Conservation (phyloP, 2,797 vertebrate genomes). For the Oophaga sylvatica region DNA sequence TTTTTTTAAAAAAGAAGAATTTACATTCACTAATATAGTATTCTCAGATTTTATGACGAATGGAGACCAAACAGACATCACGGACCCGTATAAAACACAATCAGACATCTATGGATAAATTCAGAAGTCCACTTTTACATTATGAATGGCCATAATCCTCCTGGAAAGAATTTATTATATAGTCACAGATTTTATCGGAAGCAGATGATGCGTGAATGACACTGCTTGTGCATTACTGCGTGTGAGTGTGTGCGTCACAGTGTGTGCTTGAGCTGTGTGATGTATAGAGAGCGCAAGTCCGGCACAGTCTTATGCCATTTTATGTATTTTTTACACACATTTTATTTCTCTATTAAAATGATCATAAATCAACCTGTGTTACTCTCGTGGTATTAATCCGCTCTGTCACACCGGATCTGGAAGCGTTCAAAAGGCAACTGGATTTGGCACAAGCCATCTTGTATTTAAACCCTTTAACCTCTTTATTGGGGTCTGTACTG, state of each 20-base stretch:
- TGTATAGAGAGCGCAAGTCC: background rate
- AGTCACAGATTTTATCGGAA: constrained; percentile 30
- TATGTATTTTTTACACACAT: constrained; percentile 61
- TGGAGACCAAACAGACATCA: constrained; percentile 3
- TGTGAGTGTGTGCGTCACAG: background rate
- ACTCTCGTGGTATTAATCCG: background rate
- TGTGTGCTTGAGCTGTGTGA: constrained; percentile 8
- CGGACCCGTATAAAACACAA: background rate
- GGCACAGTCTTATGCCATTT: constrained; percentile 39
- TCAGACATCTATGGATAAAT: background rate
- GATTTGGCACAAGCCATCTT: no score
- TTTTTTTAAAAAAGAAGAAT: constrained; percentile 8
- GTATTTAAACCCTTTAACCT: no score
- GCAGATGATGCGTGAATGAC: constrained; percentile 17
- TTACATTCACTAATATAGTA: constrained; percentile 28
- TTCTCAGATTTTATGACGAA: background rate
- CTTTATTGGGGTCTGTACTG: no score
- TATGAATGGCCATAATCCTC: background rate
- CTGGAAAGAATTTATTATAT: constrained; percentile 33
- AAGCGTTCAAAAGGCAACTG: no score
- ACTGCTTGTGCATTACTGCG: constrained; percentile 30
- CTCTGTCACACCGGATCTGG: no score
- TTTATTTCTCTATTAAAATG: constrained; percentile 61
- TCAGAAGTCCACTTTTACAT: background rate
- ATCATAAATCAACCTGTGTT: constrained; percentile 22